A percentile compares a stretch with the other conserved stretches of the same genome.
Evolutionary conservation across 2,888 invertebrate genomes (phyloP).

Genomic region (Ormyrus thymus): DNA sequence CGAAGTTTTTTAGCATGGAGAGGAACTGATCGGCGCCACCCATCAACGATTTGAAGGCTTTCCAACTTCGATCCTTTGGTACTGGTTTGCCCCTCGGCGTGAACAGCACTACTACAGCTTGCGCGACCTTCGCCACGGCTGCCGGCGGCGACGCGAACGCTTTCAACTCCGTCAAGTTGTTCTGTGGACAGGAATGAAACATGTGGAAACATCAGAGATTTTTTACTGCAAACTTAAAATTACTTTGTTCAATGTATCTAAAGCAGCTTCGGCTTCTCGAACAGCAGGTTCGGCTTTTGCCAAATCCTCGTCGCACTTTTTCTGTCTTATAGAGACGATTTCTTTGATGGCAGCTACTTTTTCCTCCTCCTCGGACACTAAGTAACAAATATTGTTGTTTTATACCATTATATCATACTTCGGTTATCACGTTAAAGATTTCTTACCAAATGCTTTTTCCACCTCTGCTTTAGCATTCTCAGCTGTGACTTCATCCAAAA

Average conservation of each 20-base stretch:
- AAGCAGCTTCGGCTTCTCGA: constrained; percentile 90
- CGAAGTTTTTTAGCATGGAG: constrained; percentile 87
- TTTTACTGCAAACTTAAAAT: neutral
- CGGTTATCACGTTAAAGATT: neutral
- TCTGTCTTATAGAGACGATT: constrained; percentile 89
- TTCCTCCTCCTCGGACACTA: constrained; percentile 89
- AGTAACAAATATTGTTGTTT: neutral
- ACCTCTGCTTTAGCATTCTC: constrained; percentile 94
- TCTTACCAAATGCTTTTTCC: constrained; percentile 86
- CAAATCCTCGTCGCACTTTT: constrained; percentile 91
- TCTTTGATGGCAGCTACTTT: constrained; percentile 93
- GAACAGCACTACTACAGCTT: constrained; percentile 92
- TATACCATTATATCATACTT: neutral
- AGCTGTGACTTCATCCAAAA: constrained; percentile 89
- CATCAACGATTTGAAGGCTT: constrained; percentile 93
- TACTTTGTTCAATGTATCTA: constrained; percentile 93
- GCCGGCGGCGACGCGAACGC: constrained; percentile 94
- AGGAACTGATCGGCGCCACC: constrained; percentile 92
- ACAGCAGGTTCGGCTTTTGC: constrained; percentile 94
- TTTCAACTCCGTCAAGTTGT: constrained; percentile 94
- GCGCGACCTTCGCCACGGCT: constrained; percentile 90
- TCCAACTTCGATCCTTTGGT: constrained; percentile 95
- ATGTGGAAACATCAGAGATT: neutral
- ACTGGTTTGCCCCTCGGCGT: constrained; percentile 85
- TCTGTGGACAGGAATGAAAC: constrained; percentile 69